Base-by-base conservation (phyloP, 2,888 invertebrate species). In the Diachrysia chrysitis region DNA sequence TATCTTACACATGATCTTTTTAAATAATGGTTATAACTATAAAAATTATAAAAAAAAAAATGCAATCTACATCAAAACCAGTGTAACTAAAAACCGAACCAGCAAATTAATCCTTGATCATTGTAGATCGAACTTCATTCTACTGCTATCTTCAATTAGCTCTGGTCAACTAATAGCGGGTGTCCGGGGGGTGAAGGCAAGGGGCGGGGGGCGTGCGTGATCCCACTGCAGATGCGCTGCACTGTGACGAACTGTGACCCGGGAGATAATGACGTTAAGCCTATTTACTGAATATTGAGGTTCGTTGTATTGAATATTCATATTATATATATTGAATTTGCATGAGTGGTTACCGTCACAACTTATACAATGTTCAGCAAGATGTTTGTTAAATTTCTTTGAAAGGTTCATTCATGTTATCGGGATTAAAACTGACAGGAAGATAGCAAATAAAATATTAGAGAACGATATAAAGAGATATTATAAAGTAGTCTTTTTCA, bases 91-190 rank as follows among this genome's bases (percentile, higher is more conserved):
- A n/a, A n/a, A n/a, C n/a, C n/a, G n/a, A 7, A 32, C 0, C 32
- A 19, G 48, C 19, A n/a, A n/a, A n/a, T n/a, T 58, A 46, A 42
- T 46, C 21, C 5, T 51, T 54, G 42, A 25, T 35, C 29, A 23
- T 5, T 46, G 42, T 14, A 19, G 9, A 21, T 35, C 12, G 37
- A 1, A 46, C 10, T 46, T 48, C 46, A 32, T 37, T 55, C 14
- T 37, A 25, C 32, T 48, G 48, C 10, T 48, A 37, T 72, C 32
- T 58, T 35, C 57, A 66, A 72, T 72, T 71, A 72, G 54, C 29
- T 2, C 19, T 42, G 23, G 32, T 54, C 19, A 48, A 23, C 37
- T 23, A 23, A 21, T 1, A 19, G 16, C n/a, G 16, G 23, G 51
- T 19, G 17, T 4, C 1, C 17, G 48, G 19, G 16, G 54, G 21